Conservation (phyloP, 2,113 vertebrate genomes). For the Hippocampus zosterae region DNA sequence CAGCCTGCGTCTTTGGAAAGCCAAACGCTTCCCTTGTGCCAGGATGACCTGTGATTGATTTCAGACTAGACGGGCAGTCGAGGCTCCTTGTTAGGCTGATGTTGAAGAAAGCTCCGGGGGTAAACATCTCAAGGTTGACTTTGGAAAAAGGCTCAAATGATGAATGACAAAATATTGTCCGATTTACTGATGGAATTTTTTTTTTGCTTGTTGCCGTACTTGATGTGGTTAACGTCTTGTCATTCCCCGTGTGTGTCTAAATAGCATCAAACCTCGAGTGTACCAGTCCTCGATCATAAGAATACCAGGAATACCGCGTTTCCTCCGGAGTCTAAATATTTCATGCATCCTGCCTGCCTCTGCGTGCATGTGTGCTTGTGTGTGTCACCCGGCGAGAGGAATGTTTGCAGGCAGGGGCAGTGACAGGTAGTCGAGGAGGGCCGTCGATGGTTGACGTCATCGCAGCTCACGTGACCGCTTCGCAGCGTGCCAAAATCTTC, state of each 20-base stretch:
- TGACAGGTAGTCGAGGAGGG: conserved; percentile 25
- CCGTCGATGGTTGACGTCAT: conserved; percentile 24
- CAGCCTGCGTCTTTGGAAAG: conserved; percentile 38
- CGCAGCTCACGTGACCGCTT: conserved; percentile 15
- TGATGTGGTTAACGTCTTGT: background rate
- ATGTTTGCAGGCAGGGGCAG: conserved; percentile 36
- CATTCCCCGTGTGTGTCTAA: background rate
- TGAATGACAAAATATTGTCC: background rate
- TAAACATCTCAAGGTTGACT: background rate
- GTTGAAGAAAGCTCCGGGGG: background rate
- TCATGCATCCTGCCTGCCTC: conserved; percentile 47
- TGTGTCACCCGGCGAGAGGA: conserved; percentile 29
- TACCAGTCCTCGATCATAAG: conserved; percentile 32
- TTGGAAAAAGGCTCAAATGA: background rate
- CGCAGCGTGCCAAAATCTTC: background rate
- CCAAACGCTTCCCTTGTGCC: conserved; percentile 29
- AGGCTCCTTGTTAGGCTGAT: background rate
- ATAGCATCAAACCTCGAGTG: conserved; percentile 3
- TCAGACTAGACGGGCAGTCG: background rate
- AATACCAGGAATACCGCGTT: conserved; percentile 54
- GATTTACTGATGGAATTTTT: background rate
- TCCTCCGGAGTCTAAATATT: conserved; percentile 55
- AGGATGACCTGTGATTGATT: background rate
- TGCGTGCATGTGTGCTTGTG: conserved; percentile 10
- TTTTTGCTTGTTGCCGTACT: background rate